A percentile compares a stretch with the other conserved stretches of the same genome.
Conservation (phyloP, 2,888 invertebrate species). For the Mechanitis messenoides region DNA sequence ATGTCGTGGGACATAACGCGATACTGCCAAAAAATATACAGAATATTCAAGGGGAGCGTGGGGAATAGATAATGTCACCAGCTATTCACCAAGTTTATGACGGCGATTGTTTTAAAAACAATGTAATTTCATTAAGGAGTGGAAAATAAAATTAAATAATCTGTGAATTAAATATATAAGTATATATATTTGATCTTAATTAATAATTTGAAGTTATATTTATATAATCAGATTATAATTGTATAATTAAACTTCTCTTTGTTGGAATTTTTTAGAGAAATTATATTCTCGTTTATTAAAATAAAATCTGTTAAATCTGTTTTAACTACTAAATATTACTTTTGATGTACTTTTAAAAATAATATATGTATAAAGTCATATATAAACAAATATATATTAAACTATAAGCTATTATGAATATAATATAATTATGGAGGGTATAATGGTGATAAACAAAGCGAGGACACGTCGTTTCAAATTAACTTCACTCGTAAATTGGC, state of each 20-base stretch:
- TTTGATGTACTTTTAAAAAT: not conserved
- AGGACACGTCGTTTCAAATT: slow-evolving; percentile 39
- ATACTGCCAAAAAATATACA: slow-evolving; percentile 21
- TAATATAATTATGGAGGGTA: slow-evolving; percentile 26
- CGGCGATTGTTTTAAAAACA: not conserved
- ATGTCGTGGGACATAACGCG: slow-evolving; percentile 19
- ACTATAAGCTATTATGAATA: slow-evolving; percentile 3
- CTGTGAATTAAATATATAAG: not conserved
- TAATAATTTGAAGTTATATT: too few relatives aligned
- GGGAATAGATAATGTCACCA: slow-evolving; percentile 8
- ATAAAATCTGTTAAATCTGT: too few relatives aligned
- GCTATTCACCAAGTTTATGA: not conserved
- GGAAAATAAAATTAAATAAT: not conserved
- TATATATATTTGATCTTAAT: too few relatives aligned
- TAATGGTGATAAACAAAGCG: slow-evolving; percentile 37
- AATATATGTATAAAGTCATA: slow-evolving; percentile 1
- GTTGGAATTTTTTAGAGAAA: too few relatives aligned
- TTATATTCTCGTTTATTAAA: too few relatives aligned
- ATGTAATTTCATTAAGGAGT: not conserved
- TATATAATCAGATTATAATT: too few relatives aligned
- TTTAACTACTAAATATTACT: slow-evolving; percentile 1
- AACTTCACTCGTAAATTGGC: slow-evolving; percentile 60
- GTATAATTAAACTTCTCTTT: too few relatives aligned
- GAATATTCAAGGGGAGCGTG: slow-evolving; percentile 3
- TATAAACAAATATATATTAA: too few relatives aligned